Evolutionary conservation across 30 jellyfish, hydroid and myxozoan species (phyloP), one percentile per base, ranked within the genome.

Genomic region (Hydractinia symbiolongicarpus): DNA sequence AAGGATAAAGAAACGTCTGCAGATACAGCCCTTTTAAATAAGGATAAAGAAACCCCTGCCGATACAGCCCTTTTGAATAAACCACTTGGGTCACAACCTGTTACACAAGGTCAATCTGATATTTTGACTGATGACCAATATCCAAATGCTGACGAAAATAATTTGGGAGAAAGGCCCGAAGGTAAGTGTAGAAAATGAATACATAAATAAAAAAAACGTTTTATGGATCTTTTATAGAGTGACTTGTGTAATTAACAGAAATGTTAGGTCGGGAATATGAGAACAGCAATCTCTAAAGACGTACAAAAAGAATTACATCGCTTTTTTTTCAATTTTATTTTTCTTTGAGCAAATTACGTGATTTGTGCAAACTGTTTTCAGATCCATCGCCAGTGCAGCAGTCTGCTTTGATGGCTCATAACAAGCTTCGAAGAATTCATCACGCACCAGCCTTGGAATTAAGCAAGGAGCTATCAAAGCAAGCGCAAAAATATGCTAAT

Each of bases 401-500:
- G 68, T 76, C 94, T 54, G 94, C 96, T 3, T 64, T 90, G 79
- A 86, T 86, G 93, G 87, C 95, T 82, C 95, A 85, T 61, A 91
- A 91, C 84, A 76, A 77, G 58, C 74, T 82, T 16, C 95, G 98
- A 6, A 76, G 86, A 50, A 72, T 86, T 62, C 98, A 91, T 50
- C 77, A 16, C 61, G 90, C 96, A 5, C 89, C 82, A 16, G 53
- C 88, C 9, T 56, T 91, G 66, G 53, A 73, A 62, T 69, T 91
- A 55, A 87, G 86, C 73, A 93, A 87, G 50, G 40, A 88, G 6
- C 86, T 91, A 1, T 76, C 92, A 15, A 83, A 73, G 52, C 88
- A 84, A 60, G 98, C 98, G 57, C 92, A 86, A 20, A 84, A 83
- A 50, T 91, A 86, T 77, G 98, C 98, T 56, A 69, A 70, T 64